phyloP scores from a whole-genome alignment of 2,797 vertebrate genomes.

The Spinus olivaceus region DNA sequence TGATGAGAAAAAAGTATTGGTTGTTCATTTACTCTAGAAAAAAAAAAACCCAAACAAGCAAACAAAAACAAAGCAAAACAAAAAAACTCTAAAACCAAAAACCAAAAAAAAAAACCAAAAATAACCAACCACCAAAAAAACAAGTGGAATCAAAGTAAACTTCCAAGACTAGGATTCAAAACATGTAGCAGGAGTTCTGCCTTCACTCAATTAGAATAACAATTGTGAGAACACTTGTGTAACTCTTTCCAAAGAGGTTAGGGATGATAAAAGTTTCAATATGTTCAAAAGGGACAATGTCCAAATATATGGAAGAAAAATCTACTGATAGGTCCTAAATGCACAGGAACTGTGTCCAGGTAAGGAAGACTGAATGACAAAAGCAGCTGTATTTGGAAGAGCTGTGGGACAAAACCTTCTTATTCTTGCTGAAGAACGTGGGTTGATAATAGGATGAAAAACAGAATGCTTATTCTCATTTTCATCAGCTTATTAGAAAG shows the following conservation, averaged over 20 bases:
- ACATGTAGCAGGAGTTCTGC: fast-evolving
- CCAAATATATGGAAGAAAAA: not conserved
- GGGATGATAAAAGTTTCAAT: not conserved
- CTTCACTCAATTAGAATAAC: not conserved
- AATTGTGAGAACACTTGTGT: not conserved
- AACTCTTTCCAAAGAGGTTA: not conserved
- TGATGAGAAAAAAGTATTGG: not conserved
- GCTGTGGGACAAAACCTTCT: not conserved
- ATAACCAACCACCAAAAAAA: not conserved
- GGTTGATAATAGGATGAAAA: not conserved
- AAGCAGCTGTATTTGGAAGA: not conserved
- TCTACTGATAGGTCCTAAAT: fast-evolving
- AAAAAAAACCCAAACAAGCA: too few species aligned
- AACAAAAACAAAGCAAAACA: too few species aligned
- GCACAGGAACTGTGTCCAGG: not conserved
- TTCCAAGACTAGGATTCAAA: not conserved
- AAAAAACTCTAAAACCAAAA: too few species aligned
- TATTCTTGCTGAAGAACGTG: not conserved
- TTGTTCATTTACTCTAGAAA: not conserved
- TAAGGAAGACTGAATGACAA: not conserved
- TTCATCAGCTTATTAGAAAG: not conserved
- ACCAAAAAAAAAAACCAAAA: not conserved
- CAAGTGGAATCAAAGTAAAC: not conserved
- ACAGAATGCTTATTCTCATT: fast-evolving
- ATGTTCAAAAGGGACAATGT: fast-evolving